These are phyloP conservation scores for Pituophis catenifer DNA, from an alignment of 2,113 vertebrate species.

Conservation along the genomic window DNA sequence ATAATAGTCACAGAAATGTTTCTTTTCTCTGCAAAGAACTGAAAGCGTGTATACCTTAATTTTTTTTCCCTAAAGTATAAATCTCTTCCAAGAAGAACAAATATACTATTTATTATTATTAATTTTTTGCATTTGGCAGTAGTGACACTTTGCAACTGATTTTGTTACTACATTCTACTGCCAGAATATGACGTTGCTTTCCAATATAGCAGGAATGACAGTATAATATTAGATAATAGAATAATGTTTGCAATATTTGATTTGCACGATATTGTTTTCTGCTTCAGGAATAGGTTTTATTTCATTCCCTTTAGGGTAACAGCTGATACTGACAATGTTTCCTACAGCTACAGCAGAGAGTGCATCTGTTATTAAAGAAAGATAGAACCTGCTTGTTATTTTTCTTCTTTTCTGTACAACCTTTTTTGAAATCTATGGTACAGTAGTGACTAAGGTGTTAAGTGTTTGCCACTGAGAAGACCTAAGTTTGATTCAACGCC, in stretches of 20 bases:
- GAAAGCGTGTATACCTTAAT: neutral
- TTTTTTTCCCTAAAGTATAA: neutral
- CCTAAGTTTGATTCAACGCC: neutral
- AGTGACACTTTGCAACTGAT: neutral
- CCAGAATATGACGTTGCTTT: neutral
- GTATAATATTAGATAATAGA: constrained; percentile 1
- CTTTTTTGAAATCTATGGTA: constrained; percentile 2
- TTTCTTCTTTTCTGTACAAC: neutral
- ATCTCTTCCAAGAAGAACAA: neutral
- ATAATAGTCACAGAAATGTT: neutral
- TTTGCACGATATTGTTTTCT: neutral
- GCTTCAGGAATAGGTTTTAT: neutral
- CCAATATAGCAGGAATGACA: neutral
- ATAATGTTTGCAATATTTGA: neutral
- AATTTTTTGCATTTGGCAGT: neutral
- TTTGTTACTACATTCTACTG: neutral
- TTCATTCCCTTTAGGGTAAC: neutral
- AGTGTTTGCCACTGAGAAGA: neutral
- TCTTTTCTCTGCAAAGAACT: neutral
- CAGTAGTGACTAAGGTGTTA: neutral
- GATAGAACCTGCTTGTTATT: neutral
- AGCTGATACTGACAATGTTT: neutral
- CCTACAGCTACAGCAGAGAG: neutral
- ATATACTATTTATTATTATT: neutral
- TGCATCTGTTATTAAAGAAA: neutral